Conservation (phyloP, 1,140 invertebrate species). For the Orchesella cincta region DNA sequence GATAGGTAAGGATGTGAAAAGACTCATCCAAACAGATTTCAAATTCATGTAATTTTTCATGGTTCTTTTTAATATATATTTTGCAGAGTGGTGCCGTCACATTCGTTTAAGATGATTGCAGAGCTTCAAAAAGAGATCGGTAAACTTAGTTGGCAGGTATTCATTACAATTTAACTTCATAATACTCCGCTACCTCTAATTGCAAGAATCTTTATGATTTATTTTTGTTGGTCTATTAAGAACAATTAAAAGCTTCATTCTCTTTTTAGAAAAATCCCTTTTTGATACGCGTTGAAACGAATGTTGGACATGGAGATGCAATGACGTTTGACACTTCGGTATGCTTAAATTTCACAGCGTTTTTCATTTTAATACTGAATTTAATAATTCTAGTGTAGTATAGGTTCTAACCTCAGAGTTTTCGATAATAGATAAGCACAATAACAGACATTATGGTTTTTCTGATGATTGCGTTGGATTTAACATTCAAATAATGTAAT, state of each 20-base stretch:
- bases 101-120: slow-evolving; percentile 93
- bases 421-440: neutral
- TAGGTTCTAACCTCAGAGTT: no score
- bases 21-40: neutral
- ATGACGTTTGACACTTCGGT: slow-evolving; percentile 60
- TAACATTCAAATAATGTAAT: no score
- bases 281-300: slow-evolving; percentile 85
- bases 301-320: slow-evolving; percentile 92
- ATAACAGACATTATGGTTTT: neutral
- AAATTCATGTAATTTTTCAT: neutral
- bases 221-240: slow-evolving; percentile 13
- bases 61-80: slow-evolving; percentile 82
- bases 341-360: no score
- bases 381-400: no score
- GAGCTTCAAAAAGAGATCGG: slow-evolving; percentile 79
- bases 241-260: neutral
- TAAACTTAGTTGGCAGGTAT: slow-evolving; percentile 61
- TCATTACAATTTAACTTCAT: slow-evolving; percentile 10
- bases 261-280: slow-evolving; percentile 78
- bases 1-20: neutral
- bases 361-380: no score
- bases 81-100: slow-evolving; percentile 90
- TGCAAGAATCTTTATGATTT: no score
- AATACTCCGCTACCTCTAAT: no score
- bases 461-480: neutral